These are phyloP conservation scores for Trachymyrmex septentrionalis DNA, from an alignment of 1,140 invertebrate species.

Conservation along the genomic window DNA sequence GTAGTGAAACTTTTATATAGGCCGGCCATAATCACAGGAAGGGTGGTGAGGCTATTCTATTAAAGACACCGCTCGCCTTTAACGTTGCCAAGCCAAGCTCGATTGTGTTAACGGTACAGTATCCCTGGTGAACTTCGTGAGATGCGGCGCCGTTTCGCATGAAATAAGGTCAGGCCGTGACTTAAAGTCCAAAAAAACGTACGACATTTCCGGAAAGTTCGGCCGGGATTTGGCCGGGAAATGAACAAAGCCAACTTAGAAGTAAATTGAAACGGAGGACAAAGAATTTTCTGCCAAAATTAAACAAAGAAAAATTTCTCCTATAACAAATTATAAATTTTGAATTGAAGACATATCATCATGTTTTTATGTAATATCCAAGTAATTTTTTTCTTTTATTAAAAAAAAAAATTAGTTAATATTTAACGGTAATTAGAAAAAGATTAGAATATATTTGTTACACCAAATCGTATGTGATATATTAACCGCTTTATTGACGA, in stretches of 20 bases:
- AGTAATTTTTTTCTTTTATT: neutral
- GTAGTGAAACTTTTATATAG: slow-evolving; percentile 68
- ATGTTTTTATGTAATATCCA: neutral
- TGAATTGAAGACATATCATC: too few species aligned
- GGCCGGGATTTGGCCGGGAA: slow-evolving; percentile 73
- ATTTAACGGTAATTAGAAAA: neutral
- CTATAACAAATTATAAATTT: neutral
- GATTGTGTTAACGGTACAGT: slow-evolving; percentile 71
- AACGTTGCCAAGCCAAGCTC: slow-evolving; percentile 71
- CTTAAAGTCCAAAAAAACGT: slow-evolving; percentile 71
- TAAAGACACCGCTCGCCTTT: neutral
- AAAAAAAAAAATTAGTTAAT: neutral
- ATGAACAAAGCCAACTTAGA: slow-evolving; percentile 71
- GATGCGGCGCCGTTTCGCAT: slow-evolving; percentile 70
- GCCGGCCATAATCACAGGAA: slow-evolving; percentile 41
- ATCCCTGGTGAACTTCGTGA: slow-evolving; percentile 16
- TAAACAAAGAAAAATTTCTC: neutral
- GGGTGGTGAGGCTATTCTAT: slow-evolving; percentile 1
- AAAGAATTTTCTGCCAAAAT: slow-evolving; percentile 1
- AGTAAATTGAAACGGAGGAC: slow-evolving; percentile 9
- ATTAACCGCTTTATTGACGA: neutral
- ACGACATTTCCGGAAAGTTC: slow-evolving; percentile 61
- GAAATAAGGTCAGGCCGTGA: slow-evolving; percentile 75
- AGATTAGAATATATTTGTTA: neutral
- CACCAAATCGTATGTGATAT: neutral